phyloP scores from a whole-genome alignment of 2,888 invertebrate genomes.

The Eupithecia vulgata region DNA sequence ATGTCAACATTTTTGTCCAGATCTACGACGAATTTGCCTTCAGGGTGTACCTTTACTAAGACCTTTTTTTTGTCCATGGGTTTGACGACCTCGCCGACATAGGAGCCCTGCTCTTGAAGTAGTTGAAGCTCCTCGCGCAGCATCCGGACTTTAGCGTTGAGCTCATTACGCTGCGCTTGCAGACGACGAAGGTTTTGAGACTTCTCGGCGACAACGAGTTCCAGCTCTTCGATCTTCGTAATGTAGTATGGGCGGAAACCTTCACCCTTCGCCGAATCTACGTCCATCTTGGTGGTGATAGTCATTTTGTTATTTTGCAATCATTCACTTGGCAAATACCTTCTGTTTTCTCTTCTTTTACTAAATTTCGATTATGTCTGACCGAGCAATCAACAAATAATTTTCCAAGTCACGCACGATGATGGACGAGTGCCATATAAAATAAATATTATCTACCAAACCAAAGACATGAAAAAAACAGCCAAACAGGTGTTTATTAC shows the following conservation, averaged over 20 bases:
- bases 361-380: constrained; percentile 19
- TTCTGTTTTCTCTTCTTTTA: neutral
- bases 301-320: constrained; percentile 65
- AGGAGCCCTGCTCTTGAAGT: constrained; percentile 98
- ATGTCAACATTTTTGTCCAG: constrained; percentile 99
- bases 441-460: constrained; percentile 34
- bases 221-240: constrained; percentile 98
- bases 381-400: constrained; percentile 23
- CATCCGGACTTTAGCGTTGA: constrained; percentile 99
- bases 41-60: constrained; percentile 99
- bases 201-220: constrained; percentile 98
- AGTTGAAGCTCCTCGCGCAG: constrained; percentile 98
- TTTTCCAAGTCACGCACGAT: constrained; percentile 57
- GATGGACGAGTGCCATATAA: constrained; percentile 39
- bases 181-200: constrained; percentile 97
- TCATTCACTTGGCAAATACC: constrained; percentile 44
- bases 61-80: constrained; percentile 99
- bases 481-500: neutral
- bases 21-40: constrained; percentile 99
- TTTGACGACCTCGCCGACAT: constrained; percentile 99
- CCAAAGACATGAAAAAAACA: neutral
- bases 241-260: constrained; percentile 98
- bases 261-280: constrained; percentile 90
- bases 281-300: constrained; percentile 86
- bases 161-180: constrained; percentile 99